These are phyloP conservation scores for Limonius californicus DNA, from an alignment of 1,140 invertebrate species.

Conservation along the genomic window DNA sequence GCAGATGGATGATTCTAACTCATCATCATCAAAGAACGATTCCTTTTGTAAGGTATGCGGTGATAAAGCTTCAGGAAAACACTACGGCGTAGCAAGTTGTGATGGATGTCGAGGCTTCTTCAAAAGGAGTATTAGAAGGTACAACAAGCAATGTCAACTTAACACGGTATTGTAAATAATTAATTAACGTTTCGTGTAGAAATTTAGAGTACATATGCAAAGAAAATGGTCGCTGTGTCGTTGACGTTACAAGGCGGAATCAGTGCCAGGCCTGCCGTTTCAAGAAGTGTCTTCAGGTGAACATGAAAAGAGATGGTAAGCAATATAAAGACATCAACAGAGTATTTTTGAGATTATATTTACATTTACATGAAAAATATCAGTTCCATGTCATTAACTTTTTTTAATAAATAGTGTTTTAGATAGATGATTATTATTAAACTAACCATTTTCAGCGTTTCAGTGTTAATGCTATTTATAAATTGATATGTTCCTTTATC, in stretches of 20 bases:
- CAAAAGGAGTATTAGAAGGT: constrained; percentile 83
- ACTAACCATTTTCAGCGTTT: too few species aligned
- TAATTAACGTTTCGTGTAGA: too few species aligned
- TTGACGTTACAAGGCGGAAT: constrained; percentile 88
- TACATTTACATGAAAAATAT: too few species aligned
- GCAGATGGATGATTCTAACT: constrained; percentile 38
- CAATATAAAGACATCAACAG: too few species aligned
- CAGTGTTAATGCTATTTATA: too few species aligned
- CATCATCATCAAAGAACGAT: constrained; percentile 33
- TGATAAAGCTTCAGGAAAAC: constrained; percentile 88
- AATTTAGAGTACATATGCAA: constrained; percentile 93
- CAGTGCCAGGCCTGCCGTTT: constrained; percentile 95
- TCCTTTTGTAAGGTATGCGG: constrained; percentile 63
- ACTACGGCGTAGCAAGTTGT: constrained; percentile 88
- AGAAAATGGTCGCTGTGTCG: constrained; percentile 81
- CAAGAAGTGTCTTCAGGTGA: constrained; percentile 85
- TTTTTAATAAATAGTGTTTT: too few species aligned
- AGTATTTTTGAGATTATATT: too few species aligned
- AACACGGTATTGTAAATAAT: constrained; percentile 30
- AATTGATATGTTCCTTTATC: too few species aligned
- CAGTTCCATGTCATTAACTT: too few species aligned
- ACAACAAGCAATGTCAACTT: constrained; percentile 27
- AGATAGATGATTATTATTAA: too few species aligned
- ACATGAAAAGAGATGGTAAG: constrained; percentile 94
- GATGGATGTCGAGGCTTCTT: constrained; percentile 92